Evolutionary conservation across 2,113 vertebrate genomes (phyloP), one percentile per base, ranked within the genome.

Genomic region (Ophthalmotilapia sp.): DNA sequence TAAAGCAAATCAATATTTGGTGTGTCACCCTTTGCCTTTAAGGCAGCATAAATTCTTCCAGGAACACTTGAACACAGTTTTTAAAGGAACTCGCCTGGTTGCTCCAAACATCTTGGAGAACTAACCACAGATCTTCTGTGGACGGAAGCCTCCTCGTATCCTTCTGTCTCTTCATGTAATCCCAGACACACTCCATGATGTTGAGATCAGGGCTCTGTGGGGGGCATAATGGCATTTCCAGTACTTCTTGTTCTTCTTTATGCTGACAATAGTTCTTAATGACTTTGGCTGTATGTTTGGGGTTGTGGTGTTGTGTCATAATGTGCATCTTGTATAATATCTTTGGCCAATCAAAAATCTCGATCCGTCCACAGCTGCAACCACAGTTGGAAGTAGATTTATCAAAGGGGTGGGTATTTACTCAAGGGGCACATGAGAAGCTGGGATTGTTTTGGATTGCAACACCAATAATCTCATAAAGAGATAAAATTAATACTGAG

Each of bases 51-150:
- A 62, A 62, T 36, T 62, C 58, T 62, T 62, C 58, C 31, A 62
- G 58, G 58, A 11, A 62, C 58, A 62, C 31, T 33, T 62, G 58
- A 19, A 36, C 31, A 36, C 31, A 62, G 58, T 62, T 62, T 62
- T 62, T 11, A 11, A 62, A 62, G 58, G 17, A 0, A 0, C 58
- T 36, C 3, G 2, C 3, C 31, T 1, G 17, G 9, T 36, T 62
- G 58, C 9, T 62, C 9, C 58, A 62, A 62, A 62, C 58, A 62
- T 62, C 58, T 62, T 62, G 3, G 58, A 62, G 9, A 62, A 36
- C 58, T 19, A 62, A 36, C 58, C 15, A 36, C 2, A 62, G 31
- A 62, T 62, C 17, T 3, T 62, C 29, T 62, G 6, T 62, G 58
- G 58, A 62, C 0, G 4, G 7, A 33, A 0, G 15, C 9, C 2